phyloP scores from a whole-genome alignment of 2,113 vertebrate species.

The Syngnathus typhle region DNA sequence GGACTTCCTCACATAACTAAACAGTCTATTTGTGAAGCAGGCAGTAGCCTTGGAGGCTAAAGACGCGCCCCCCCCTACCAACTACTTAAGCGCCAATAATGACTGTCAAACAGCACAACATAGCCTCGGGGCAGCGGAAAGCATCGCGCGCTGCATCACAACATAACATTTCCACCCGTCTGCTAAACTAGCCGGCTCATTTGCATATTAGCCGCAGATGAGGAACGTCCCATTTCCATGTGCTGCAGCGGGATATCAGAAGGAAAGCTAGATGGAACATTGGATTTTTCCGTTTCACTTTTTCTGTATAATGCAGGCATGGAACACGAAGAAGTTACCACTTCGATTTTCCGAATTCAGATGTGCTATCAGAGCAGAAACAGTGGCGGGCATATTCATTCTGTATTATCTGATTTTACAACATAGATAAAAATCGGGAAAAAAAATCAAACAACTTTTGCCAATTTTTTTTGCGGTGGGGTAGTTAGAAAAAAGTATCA shows the following conservation, averaged over 20 bases:
- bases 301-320: neutral
- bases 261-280: neutral
- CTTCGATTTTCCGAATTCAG: neutral
- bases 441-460: too few relatives aligned
- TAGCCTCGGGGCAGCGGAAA: neutral
- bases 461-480: too few relatives aligned
- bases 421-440: too few relatives aligned
- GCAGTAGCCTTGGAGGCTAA: conserved; percentile 1
- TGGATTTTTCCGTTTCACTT: neutral
- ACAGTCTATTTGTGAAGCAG: conserved; percentile 2
- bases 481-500: too few relatives aligned
- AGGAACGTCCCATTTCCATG: conserved; percentile 22
- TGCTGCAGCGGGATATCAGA: neutral
- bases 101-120: conserved; percentile 8
- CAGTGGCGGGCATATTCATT: neutral
- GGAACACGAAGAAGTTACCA: neutral
- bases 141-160: neutral
- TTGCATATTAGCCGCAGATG: conserved; percentile 33
- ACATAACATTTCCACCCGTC: conserved; percentile 6
- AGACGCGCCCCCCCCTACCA: neutral
- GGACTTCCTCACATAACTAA: neutral
- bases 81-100: conserved; percentile 4
- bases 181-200: conserved; percentile 2
- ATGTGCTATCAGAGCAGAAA: neutral
- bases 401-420: too few relatives aligned